A percentile compares a stretch with the other conserved stretches of the same genome.
These are phyloP conservation scores for Diglossa cyanea DNA, from an alignment of 2,797 vertebrate genomes.

Conservation along the genomic window DNA sequence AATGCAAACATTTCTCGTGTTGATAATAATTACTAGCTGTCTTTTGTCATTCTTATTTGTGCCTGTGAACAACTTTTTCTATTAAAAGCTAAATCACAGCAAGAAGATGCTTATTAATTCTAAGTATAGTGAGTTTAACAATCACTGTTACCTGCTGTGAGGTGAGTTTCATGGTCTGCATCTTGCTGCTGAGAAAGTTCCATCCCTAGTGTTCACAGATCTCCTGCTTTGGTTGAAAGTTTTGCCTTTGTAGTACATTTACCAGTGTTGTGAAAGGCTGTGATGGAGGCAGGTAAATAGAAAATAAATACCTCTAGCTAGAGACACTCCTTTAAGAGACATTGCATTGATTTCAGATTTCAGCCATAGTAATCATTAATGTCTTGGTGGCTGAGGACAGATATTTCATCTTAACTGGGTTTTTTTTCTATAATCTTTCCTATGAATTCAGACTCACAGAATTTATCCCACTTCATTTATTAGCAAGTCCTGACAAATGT, in stretches of 20 bases:
- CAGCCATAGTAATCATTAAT: background rate
- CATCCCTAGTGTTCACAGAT: rapidly evolving
- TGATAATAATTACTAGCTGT: background rate
- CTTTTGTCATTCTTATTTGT: background rate
- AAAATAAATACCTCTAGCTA: background rate
- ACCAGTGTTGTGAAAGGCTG: background rate
- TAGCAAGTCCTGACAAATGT: background rate
- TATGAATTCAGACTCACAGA: background rate
- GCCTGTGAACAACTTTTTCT: background rate
- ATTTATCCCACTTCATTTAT: background rate
- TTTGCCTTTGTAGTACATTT: background rate
- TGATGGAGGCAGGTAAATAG: background rate
- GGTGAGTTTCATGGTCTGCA: background rate
- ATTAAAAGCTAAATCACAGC: background rate
- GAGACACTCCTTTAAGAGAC: background rate
- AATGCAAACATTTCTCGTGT: background rate
- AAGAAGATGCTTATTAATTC: background rate
- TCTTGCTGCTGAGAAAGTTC: background rate
- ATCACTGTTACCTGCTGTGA: background rate
- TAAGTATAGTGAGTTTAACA: background rate
- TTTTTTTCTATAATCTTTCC: background rate
- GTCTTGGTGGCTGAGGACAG: background rate
- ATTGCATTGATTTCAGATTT: background rate
- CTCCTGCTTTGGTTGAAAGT: background rate
- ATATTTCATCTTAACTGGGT: background rate